A percentile compares a stretch with the other conserved stretches of the same genome.
phyloP scores from a whole-genome alignment of 1,140 invertebrate genomes.

The Drosophila ohnishii region DNA sequence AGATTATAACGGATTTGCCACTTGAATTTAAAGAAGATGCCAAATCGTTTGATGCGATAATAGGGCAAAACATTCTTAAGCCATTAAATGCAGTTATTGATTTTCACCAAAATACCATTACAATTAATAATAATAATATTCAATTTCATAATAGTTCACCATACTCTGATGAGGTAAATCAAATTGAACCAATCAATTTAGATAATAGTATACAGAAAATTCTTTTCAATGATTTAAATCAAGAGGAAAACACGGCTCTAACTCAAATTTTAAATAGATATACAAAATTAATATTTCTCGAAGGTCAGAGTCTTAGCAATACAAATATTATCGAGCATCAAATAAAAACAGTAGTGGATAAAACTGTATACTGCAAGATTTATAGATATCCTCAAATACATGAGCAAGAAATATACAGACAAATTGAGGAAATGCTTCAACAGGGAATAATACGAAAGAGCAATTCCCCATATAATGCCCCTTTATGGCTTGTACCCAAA shows the following conservation, averaged over 20 bases:
- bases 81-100: conserved; percentile 18
- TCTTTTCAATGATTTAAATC: conserved; percentile 27
- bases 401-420: too few relatives aligned
- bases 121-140: conserved; percentile 39
- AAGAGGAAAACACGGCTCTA: conserved; percentile 28
- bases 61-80: background rate
- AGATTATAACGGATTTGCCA: too few relatives aligned
- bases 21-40: too few relatives aligned
- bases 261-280: conserved; percentile 14
- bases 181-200: conserved; percentile 39
- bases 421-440: conserved; percentile 57
- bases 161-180: conserved; percentile 38
- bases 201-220: conserved; percentile 27
- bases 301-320: conserved; percentile 14
- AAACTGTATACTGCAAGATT: conserved; percentile 52
- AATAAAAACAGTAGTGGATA: conserved; percentile 50
- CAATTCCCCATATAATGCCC: conserved; percentile 47
- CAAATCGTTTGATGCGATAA: background rate
- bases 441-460: conserved; percentile 54
- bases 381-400: conserved; percentile 68
- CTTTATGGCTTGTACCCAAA: conserved; percentile 61
- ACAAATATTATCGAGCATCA: conserved; percentile 42
- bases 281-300: conserved; percentile 21
- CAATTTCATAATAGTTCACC: conserved; percentile 16
- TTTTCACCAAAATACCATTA: conserved; percentile 33